Percentiles rank a stretch among this genome's conserved stretches.
These are phyloP conservation scores for Pomacea canaliculata DNA, from an alignment of 2,888 invertebrate genomes.

Conservation along the genomic window DNA sequence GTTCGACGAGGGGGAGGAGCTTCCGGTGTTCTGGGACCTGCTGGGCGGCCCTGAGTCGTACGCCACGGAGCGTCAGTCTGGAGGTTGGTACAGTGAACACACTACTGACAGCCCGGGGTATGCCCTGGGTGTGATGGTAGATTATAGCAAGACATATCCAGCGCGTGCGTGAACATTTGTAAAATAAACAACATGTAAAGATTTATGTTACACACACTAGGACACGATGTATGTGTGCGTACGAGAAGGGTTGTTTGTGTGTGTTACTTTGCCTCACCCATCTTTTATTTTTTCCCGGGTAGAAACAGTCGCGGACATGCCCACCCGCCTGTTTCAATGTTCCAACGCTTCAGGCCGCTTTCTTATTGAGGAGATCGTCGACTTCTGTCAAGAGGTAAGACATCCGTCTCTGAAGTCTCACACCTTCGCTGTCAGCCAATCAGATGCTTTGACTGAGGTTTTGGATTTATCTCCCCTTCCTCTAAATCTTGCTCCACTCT, in stretches of 20 bases:
- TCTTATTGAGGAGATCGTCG: slow-evolving; percentile 83
- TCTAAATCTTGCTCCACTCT: neutral
- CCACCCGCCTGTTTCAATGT: slow-evolving; percentile 78
- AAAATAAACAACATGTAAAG: no score
- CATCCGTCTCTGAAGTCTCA: neutral
- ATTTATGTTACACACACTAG: no score
- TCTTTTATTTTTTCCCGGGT: no score
- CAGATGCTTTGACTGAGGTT: no score
- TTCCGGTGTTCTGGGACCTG: slow-evolving; percentile 83
- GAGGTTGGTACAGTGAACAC: slow-evolving; percentile 31
- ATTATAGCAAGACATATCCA: no score
- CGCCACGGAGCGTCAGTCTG: slow-evolving; percentile 63
- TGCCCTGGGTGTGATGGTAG: no score
- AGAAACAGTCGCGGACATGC: slow-evolving; percentile 62
- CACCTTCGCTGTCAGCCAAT: no score
- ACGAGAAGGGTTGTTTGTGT: no score
- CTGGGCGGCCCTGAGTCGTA: slow-evolving; percentile 79
- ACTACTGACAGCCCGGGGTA: no score
- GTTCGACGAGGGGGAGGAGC: slow-evolving; percentile 78
- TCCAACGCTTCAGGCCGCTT: slow-evolving; percentile 73
- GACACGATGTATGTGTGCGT: no score
- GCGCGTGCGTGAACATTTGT: no score
- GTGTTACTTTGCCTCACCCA: no score
- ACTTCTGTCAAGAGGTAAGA: slow-evolving; percentile 79
- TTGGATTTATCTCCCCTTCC: neutral